Base-by-base conservation (phyloP, 2,797 vertebrate genomes). In the Remorina albescens region DNA sequence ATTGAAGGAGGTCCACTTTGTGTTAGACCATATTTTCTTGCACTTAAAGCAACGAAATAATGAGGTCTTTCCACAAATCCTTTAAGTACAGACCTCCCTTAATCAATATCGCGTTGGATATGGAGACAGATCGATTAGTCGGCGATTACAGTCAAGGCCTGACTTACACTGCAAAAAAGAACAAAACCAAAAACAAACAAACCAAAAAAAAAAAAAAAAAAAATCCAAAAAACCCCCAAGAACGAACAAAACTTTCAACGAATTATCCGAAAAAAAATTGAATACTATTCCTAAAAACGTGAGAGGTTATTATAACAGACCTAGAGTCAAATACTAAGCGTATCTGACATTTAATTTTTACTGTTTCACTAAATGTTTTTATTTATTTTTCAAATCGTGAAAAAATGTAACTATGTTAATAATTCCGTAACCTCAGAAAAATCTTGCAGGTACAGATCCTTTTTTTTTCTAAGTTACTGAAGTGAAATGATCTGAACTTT, bases 11-110 rank as follows among this genome's bases (percentile, higher is more conserved):
- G 55, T 70, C 30, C 37, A 44, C 32, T 82, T 42, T 51, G 11
- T 16, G n/a, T 63, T n/a, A 76, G 74, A 67, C 8, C 74, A 74
- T 64, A 65, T 81, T 87, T 74, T 76, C 32, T 73, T 55, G 21
- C 70, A 55, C 51, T 78, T 71, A 82, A 85, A 81, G 36, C 37
- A 85, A 83, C 81, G 73, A 79, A 85, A 83, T 85, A 86, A 90
- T 77, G 15, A 82, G 74, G 23, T 23, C 59, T 74, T 74, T 84
- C 30, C 71, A 73, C 28, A 78, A 82, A 78, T 73, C 68, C 75
- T 67, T 26, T 41, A 82, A 76, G 59, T 66, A 21, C 49, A 81
- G 74, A 60, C 49, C 36, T 73, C 54, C 53, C 10, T 1, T 23
- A 82, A 85, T 89, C 82, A 55, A 88, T 81, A 77, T 34, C 2